Evolutionary conservation across 2,888 invertebrate genomes (phyloP).

Genomic region (Phalera bucephala): DNA sequence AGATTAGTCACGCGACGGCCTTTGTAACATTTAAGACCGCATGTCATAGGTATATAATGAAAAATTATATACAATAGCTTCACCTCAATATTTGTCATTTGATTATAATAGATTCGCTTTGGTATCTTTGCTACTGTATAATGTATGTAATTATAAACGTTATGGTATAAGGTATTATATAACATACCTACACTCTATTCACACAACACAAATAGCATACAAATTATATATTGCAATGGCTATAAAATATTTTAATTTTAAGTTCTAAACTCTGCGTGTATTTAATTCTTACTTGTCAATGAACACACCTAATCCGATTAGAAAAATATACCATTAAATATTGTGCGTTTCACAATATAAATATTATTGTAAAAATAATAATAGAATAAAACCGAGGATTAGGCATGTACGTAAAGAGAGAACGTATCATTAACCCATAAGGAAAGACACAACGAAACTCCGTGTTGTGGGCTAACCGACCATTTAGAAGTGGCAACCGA

Average conservation of each 20-base stretch:
- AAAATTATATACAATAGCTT: conserved; percentile 13
- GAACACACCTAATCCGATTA: too few relatives aligned
- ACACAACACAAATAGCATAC: too few relatives aligned
- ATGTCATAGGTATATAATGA: conserved; percentile 17
- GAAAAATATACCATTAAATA: too few relatives aligned
- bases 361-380: conserved; percentile 1
- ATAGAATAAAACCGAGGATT: not conserved
- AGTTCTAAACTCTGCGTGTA: too few relatives aligned
- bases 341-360: too few relatives aligned
- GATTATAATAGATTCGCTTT: too few relatives aligned
- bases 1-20: conserved; percentile 66
- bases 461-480: conserved; percentile 4
- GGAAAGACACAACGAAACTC: not conserved
- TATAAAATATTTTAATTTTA: too few relatives aligned
- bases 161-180: too few relatives aligned
- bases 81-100: not conserved
- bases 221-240: too few relatives aligned
- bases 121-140: not conserved
- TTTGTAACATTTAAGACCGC: conserved; percentile 44
- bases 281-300: too few relatives aligned
- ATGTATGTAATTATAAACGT: not conserved
- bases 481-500: conserved; percentile 12
- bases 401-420: not conserved
- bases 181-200: too few relatives aligned
- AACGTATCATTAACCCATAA: not conserved